Base-by-base conservation (phyloP, 1,140 invertebrate genomes). In the Chymomyza costata region DNA sequence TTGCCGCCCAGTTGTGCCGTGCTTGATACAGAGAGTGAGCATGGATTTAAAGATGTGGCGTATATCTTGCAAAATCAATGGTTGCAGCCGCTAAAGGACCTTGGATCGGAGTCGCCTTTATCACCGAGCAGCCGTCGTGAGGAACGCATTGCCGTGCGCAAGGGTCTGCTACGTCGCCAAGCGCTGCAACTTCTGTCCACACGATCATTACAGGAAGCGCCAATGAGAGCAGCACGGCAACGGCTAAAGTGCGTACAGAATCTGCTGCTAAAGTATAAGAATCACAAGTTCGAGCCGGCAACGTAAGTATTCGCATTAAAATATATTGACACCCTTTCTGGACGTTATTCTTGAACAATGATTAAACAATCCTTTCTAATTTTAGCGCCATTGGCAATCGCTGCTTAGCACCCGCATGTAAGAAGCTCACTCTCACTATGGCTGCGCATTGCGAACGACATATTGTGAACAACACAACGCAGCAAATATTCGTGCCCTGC, bases 401-500 rank as follows among this genome's bases (percentile, higher is more conserved):
- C 5, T 86, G 84, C 25, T 34, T 62, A 13, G 52, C 71, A 14
- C 35, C 48, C 7, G 58, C 48, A 6, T 86, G 84, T 34, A 62
- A 50, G 30, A 41, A 69, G 32, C 86, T 83, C 6, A 88, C 89
- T 45, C 81, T 86, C 1, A 92, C 92, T n/a, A 83, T 97, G 65
- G 94, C 95, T 0, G 90, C 93, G 15, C 93, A 96, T 78, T 97
- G 95, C 83, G 86, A 92, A 11, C 87, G 90, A 47, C 96, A 97
- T 86, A 94, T 97, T 51, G 94, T 95, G 87, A 89, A 92, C 59
- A 95, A 95, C 83, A 89, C 91, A 18, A 94, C 95, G 64, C 95
- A 97, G 86, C 89, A 94, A 59, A 87, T 97, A 35, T 97, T 96
- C 86, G 92, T 93, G 56, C 92, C 94, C 68, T 97, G 95, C 86